Evolutionary conservation across 2,797 vertebrate genomes (phyloP).

Genomic region (Hydrophis major): DNA sequence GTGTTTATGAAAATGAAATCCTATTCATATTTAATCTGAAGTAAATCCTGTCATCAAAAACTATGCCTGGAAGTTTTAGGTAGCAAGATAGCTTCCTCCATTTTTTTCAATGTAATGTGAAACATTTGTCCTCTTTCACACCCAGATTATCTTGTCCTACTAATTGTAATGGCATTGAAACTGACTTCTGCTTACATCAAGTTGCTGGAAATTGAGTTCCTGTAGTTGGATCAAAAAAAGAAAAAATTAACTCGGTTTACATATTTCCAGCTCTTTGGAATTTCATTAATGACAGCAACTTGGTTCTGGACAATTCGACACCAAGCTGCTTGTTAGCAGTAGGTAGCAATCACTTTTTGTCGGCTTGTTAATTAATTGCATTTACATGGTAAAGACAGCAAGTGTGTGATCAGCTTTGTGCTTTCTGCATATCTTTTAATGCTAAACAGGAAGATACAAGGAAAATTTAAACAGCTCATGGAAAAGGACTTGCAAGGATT

Average conservation of each 20-base stretch:
- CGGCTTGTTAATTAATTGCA: conserved; percentile 37
- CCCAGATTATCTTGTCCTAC: background rate
- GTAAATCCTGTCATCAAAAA: background rate
- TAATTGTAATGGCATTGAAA: conserved; percentile 11
- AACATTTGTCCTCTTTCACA: background rate
- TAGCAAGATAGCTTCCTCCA: background rate
- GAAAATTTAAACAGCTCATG: background rate
- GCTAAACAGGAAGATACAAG: conserved; percentile 31
- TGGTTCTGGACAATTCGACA: conserved; percentile 44
- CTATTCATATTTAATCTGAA: background rate
- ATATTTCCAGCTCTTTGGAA: conserved; percentile 22
- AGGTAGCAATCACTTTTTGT: conserved; percentile 36
- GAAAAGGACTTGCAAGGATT: background rate
- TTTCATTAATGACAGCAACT: conserved; percentile 16
- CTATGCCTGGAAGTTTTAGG: background rate
- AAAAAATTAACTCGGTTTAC: conserved; percentile 15
- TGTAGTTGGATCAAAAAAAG: conserved; percentile 17
- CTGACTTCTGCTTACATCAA: background rate
- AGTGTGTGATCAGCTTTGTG: conserved; percentile 29
- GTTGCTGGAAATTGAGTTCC: background rate
- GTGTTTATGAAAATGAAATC: background rate
- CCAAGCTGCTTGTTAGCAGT: conserved; percentile 39
- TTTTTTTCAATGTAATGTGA: background rate
- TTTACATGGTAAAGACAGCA: conserved; percentile 35
- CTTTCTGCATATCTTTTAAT: conserved; percentile 28